Base-by-base conservation (phyloP, 1,140 invertebrate species). In the Drosophila biarmipes region DNA sequence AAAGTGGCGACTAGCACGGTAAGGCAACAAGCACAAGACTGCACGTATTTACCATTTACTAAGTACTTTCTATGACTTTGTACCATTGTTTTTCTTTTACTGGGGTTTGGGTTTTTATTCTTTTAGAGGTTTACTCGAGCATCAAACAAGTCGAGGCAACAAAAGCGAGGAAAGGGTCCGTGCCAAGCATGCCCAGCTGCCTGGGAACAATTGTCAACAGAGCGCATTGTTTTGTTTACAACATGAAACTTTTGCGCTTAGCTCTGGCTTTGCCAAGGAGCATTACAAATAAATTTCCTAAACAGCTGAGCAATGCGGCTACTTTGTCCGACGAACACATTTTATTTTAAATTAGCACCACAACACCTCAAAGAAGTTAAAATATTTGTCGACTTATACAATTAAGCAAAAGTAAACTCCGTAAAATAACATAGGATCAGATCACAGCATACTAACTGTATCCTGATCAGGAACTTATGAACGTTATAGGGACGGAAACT, bases 21-120 rank as follows among this genome's bases (percentile, higher is more conserved):
- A 55, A 66, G 34, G 76, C 84, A 89, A 89, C 84, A 89, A 89
- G 84, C 89, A 17, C 31, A 73, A 82, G 61, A 89, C 57, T 61
- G 67, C 64, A 86, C 84, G 84, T 79, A 82, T 78, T 87, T 82
- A 81, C 78, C 63, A 89, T 87, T 89, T 82, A 58, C 66, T 79
- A 73, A 79, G 84, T 89, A 81, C 78, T 87, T 69, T 81, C 78
- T 68, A 87, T 82, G 75, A 80, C 76, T 89, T 89, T 79, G 56
- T 73, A 45, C 52, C 40, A 63, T 87, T 84, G 79, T 87, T 89
- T 34, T 24, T 42, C 15, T 37, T 29, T 58, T 57, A 49, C 42
- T 37, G 59, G 53, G 38, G 19, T 48, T 67, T 79, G 53, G 38
- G 19, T 48, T 67, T 79, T 55, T 43, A 51, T 56, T 53, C 58